Base-by-base conservation (phyloP, 2,888 invertebrate genomes). In the Lypha dubia region DNA sequence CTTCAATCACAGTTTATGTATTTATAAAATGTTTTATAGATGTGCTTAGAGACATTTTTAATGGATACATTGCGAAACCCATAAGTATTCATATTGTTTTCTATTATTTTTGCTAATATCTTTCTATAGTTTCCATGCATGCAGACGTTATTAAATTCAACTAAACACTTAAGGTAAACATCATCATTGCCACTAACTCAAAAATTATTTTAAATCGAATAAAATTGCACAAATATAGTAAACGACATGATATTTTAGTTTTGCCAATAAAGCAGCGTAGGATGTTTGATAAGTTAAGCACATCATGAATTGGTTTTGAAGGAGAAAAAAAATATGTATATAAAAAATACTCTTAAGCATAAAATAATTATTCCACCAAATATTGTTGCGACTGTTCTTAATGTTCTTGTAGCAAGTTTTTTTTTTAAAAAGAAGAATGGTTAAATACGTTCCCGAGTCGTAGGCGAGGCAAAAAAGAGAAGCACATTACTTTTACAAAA, bases 141-240 rank as follows among this genome's bases (percentile, higher is more conserved):
- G 32, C 35, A 51, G 1, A 20, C 3, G 70, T 17, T 41, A n/a
- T 41, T 17, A 13, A 63, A 63, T 41, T 63, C 38, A 20, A 32
- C 51, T 22, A 65, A n/a, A 56, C 41, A 28, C 71, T 46, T 56
- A 38, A 79, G 56, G 56, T 65, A 79, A 73, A 79, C 73, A 73
- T 56, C 60, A 70, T 62, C 28, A 77, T 62, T 77, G 60, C 5
- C 62, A 77, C 51, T 65, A 65, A 56, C 65, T 79, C 46, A 62
- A 63, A 79, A 38, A 20, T 63, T 63, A 20, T 0, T 71, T 44
- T 44, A 63, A 56, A 71, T 46, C 28, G 24, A 32, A 68, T 77
- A 77, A 70, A 68, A 60, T 60, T 17, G 38, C 17, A 49, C 22
- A 76, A 65, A 53, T 65, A 20, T 13, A 58, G 20, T 13, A 58